phyloP scores from a whole-genome alignment of 1,140 invertebrate species.

The Mizuhopecten yessoensis region DNA sequence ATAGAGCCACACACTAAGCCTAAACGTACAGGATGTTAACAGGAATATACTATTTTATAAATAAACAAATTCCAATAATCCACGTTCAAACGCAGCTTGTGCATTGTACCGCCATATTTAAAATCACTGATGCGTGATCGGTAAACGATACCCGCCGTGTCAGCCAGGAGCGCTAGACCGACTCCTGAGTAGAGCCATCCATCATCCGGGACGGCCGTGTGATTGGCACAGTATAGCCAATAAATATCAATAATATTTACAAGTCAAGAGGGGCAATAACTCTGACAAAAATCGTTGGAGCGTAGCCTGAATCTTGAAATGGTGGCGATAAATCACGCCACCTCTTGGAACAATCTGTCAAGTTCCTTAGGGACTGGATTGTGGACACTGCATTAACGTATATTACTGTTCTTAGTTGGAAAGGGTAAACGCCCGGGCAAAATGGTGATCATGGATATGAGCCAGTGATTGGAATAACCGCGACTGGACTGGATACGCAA shows the following conservation, averaged over 20 bases:
- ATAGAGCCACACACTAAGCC: too few relatives aligned
- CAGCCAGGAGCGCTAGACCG: not conserved
- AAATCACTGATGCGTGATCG: conserved; percentile 11
- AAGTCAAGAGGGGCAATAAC: conserved; percentile 32
- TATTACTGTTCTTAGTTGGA: not conserved
- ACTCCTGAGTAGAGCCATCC: not conserved
- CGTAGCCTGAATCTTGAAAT: conserved; percentile 32
- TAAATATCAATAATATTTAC: conserved; percentile 40
- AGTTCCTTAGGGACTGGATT: not conserved
- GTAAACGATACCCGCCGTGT: not conserved
- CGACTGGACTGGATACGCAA: too few relatives aligned
- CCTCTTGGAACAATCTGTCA: conserved; percentile 1
- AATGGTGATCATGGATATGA: not conserved
- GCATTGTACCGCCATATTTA: not conserved
- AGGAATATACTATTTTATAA: too few relatives aligned
- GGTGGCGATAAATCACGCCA: not conserved
- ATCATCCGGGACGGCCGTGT: not conserved
- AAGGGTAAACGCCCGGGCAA: not conserved
- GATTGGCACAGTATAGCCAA: conserved; percentile 25
- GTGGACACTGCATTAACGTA: not conserved
- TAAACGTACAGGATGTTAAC: too few relatives aligned
- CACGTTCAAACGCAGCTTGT: not conserved
- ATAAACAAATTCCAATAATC: not conserved
- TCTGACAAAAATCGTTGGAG: not conserved
- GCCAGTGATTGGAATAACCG: too few relatives aligned